phyloP scores from a whole-genome alignment of 2,797 vertebrate genomes.

The Poeciliopsis turneri region DNA sequence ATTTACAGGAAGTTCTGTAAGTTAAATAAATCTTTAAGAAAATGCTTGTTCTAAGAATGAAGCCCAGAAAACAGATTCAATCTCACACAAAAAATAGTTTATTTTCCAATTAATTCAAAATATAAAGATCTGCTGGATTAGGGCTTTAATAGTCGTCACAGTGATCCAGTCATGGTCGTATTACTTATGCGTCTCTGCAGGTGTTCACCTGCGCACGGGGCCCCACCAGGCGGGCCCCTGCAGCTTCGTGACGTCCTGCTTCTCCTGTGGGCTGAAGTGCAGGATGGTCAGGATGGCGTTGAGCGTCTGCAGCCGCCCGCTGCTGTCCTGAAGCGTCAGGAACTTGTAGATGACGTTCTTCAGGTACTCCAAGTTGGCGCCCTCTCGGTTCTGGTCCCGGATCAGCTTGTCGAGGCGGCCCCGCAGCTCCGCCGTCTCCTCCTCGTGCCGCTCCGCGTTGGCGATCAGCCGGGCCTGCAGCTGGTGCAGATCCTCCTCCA shows the following conservation, averaged over 20 bases:
- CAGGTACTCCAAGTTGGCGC: constrained; percentile 95
- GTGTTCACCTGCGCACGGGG: constrained; percentile 10
- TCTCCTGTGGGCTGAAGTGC: constrained; percentile 95
- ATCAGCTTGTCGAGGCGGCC: constrained; percentile 81
- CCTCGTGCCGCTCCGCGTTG: constrained; percentile 80
- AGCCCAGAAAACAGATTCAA: not conserved
- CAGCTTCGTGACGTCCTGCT: constrained; percentile 77
- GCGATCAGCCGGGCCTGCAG: constrained; percentile 83
- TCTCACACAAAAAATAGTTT: constrained; percentile 58
- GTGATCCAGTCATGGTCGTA: not conserved
- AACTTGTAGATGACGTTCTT: constrained; percentile 93
- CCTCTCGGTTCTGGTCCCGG: constrained; percentile 89
- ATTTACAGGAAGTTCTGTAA: not conserved
- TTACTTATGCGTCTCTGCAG: not conserved
- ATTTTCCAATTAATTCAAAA: constrained; percentile 53
- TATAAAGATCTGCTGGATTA: constrained; percentile 13
- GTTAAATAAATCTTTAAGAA: not conserved
- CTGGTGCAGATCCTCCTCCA: constrained; percentile 85
- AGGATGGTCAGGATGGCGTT: constrained; percentile 91
- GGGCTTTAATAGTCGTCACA: not conserved
- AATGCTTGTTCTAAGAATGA: not conserved
- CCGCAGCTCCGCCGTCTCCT: constrained; percentile 78
- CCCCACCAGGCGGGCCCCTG: constrained; percentile 83
- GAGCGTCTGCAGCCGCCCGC: constrained; percentile 91
- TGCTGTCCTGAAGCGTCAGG: constrained; percentile 86